These are phyloP conservation scores for Phocides pigmalion DNA, from an alignment of 1,140 invertebrate genomes.

Conservation along the genomic window DNA sequence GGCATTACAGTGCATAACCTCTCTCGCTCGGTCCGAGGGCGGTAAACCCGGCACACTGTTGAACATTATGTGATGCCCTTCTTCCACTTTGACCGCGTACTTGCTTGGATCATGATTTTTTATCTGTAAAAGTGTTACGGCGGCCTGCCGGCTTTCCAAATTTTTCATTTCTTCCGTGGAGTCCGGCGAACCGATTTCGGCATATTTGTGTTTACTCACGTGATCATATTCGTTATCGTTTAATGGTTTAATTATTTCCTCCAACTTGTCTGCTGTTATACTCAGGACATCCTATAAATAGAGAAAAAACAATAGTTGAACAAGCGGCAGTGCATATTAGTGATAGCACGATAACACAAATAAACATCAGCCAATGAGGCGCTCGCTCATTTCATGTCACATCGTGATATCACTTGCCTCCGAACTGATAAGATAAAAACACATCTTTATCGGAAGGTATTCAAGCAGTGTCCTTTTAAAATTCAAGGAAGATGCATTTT, in stretches of 20 bases:
- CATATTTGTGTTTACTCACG: slow-evolving; percentile 66
- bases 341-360: slow-evolving; percentile 63
- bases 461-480: slow-evolving; percentile 66
- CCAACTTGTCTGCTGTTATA: slow-evolving; percentile 76
- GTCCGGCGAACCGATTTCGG: slow-evolving; percentile 77
- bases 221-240: slow-evolving; percentile 67
- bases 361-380: slow-evolving; percentile 70
- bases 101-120: slow-evolving; percentile 82
- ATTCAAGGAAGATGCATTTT: slow-evolving; percentile 69
- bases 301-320: slow-evolving; percentile 61
- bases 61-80: slow-evolving; percentile 78
- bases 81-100: slow-evolving; percentile 74
- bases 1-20: slow-evolving; percentile 81
- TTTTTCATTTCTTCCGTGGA: slow-evolving; percentile 83
- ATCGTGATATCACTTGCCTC: slow-evolving; percentile 67
- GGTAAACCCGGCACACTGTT: slow-evolving; percentile 77
- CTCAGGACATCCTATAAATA: slow-evolving; percentile 80
- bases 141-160: slow-evolving; percentile 80
- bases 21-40: slow-evolving; percentile 72
- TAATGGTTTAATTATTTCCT: slow-evolving; percentile 80
- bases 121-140: slow-evolving; percentile 79
- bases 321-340: slow-evolving; percentile 55
- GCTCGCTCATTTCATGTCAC: slow-evolving; percentile 64
- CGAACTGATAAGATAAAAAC: slow-evolving; percentile 74
- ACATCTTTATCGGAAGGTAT: slow-evolving; percentile 59